Evolutionary conservation across 1,140 invertebrate genomes (phyloP).

Genomic region (Trichoplusia ni): DNA sequence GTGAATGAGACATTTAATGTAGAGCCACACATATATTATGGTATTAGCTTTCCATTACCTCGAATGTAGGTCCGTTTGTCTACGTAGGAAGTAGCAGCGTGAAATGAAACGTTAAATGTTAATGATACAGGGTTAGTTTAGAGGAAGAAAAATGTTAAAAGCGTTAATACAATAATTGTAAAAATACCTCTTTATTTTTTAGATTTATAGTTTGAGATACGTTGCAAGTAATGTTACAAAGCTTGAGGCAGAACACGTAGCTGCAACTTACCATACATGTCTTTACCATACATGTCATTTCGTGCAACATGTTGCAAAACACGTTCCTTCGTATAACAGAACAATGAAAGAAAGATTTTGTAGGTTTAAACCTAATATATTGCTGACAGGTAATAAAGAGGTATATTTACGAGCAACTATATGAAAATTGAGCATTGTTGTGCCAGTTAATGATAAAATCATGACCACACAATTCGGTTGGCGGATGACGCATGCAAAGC

Average conservation of each 20-base stretch:
- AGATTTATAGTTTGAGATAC: not conserved
- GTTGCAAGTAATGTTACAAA: not conserved
- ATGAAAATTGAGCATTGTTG: slow-evolving; percentile 9
- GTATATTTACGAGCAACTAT: slow-evolving; percentile 7
- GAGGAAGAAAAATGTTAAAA: not conserved
- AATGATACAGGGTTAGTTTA: slow-evolving; percentile 17
- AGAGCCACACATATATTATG: not conserved
- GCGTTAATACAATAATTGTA: not conserved
- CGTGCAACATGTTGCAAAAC: not conserved
- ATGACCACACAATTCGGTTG: not conserved
- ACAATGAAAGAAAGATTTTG: not conserved
- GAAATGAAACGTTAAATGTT: slow-evolving; percentile 53
- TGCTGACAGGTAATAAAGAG: slow-evolving; percentile 7
- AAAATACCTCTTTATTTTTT: slow-evolving; percentile 3
- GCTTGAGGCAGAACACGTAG: too few species aligned
- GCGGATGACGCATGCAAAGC: not conserved
- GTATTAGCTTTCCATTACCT: slow-evolving; percentile 56
- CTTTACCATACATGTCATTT: too few species aligned
- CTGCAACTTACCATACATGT: too few species aligned
- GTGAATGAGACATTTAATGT: not conserved
- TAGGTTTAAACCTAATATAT: not conserved
- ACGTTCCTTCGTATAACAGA: too few species aligned
- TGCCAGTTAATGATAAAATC: not conserved
- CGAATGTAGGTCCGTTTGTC: slow-evolving; percentile 72
- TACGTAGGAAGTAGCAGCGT: slow-evolving; percentile 57